Conservation (phyloP, 2,888 invertebrate genomes). For the Limnephilus auricula region DNA sequence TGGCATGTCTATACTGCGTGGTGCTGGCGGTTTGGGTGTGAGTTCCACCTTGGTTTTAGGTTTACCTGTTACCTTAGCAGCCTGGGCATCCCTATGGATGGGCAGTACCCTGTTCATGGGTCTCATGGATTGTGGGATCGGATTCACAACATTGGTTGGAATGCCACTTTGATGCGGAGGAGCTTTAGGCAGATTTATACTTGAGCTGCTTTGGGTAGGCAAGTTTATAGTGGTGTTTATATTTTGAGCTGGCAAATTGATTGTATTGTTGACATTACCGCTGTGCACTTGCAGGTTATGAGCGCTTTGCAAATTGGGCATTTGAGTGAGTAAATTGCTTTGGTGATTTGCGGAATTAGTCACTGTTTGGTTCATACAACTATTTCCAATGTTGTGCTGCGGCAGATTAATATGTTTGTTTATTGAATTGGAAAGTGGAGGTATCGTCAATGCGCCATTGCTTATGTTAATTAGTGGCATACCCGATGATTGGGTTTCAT, state of each 20-base stretch:
- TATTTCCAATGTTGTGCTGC: constrained; percentile 77
- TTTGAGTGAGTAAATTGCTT: constrained; percentile 73
- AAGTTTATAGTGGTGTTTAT: constrained; percentile 72
- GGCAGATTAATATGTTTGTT: constrained; percentile 77
- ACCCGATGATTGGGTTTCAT: constrained; percentile 54
- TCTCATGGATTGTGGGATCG: constrained; percentile 80
- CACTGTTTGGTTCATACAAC: constrained; percentile 74
- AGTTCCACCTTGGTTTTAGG: constrained; percentile 68
- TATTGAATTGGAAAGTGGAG: constrained; percentile 73
- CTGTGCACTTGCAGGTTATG: constrained; percentile 71
- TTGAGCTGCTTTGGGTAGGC: constrained; percentile 76
- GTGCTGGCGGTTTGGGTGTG: constrained; percentile 68
- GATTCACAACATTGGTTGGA: constrained; percentile 85
- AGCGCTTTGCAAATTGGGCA: constrained; percentile 68
- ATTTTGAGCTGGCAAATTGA: constrained; percentile 73
- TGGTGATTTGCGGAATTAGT: constrained; percentile 70
- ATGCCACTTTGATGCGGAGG: constrained; percentile 80
- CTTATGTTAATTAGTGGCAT: constrained; percentile 68
- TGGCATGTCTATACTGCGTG: constrained; percentile 75
- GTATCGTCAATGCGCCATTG: constrained; percentile 71
- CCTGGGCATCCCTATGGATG: constrained; percentile 83
- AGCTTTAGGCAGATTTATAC: constrained; percentile 80
- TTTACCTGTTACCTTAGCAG: constrained; percentile 75
- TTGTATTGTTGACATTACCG: constrained; percentile 72
- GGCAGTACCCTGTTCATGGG: constrained; percentile 89